Evolutionary conservation across 2,888 invertebrate species (phyloP).

Genomic region (Luperina testacea): DNA sequence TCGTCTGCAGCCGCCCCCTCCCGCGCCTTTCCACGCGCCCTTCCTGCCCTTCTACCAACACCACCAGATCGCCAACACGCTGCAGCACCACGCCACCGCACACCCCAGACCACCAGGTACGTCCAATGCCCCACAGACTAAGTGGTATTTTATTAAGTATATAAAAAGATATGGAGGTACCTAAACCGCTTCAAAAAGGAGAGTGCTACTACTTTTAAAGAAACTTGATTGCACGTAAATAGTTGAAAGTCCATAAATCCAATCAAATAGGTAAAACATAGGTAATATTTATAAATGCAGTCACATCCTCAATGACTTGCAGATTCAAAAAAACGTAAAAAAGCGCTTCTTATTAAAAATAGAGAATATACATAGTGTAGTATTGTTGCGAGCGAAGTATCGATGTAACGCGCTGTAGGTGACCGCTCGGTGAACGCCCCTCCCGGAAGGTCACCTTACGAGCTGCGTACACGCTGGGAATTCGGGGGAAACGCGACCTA

Average conservation of each 20-base stretch:
- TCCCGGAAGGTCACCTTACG: slow-evolving; percentile 87
- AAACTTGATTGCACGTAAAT: background rate
- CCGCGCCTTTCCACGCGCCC: slow-evolving; percentile 88
- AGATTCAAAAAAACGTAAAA: slow-evolving; percentile 48
- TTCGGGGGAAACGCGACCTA: slow-evolving; percentile 73
- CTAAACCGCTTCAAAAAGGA: slow-evolving; percentile 6
- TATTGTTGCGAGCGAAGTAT: slow-evolving; percentile 47
- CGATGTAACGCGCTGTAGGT: slow-evolving; percentile 72
- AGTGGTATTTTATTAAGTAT: background rate
- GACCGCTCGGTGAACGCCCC: slow-evolving; percentile 77
- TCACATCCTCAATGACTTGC: slow-evolving; percentile 35
- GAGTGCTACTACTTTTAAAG: background rate
- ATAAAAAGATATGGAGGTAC: slow-evolving; percentile 14
- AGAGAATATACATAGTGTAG: slow-evolving; percentile 65
- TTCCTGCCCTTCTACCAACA: slow-evolving; percentile 93
- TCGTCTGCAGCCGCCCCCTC: slow-evolving; percentile 93
- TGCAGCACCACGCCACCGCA: slow-evolving; percentile 88
- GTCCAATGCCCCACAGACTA: slow-evolving; percentile 53
- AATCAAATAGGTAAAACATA: slow-evolving; percentile 6
- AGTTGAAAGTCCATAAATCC: background rate
- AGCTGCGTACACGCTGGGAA: slow-evolving; percentile 72
- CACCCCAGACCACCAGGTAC: slow-evolving; percentile 86
- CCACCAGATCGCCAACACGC: slow-evolving; percentile 87
- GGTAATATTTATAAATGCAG: slow-evolving; percentile 20
- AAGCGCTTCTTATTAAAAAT: slow-evolving; percentile 61